Base-by-base conservation (phyloP, 2,113 vertebrate genomes). In the Myanophis thanlyinensis region DNA sequence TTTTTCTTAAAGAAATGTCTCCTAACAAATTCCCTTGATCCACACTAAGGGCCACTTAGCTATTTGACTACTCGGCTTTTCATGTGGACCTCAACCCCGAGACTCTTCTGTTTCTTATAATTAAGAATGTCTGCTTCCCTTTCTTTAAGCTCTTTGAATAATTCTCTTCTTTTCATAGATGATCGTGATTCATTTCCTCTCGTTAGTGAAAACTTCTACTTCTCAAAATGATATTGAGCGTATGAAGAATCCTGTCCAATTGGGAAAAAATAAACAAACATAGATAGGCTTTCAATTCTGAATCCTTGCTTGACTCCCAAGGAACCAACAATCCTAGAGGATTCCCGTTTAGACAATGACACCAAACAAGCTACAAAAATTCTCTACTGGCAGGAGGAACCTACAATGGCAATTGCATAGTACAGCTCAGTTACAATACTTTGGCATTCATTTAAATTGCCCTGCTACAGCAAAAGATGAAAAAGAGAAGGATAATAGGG, bases 1-100 rank as follows among this genome's bases (percentile, higher is more conserved):
- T 95, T 92, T 91, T 84, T 80, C 35, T 80, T 40, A 93, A 92
- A 73, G 20, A 92, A 93, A 95, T 93, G 95, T 96, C 49, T 95
- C 92, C 95, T 93, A 87, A 85, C 91, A 67, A 85, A 46, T 80
- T 94, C 87, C 92, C 84, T 93, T 92, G n/a, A 40, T 52, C 88
- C 89, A 20, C 89, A 20, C 20, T 46, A 89, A 88, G 23, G 35
- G 11, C 46, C 35, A 89, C 46, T 59, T 51, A 86, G 53, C 23
- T 59, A 93, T 59, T 80, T 67, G n/a, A 59, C 27, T 23, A 86
- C 25, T 51, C 11, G 91, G 87, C 40, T 92, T 96, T 95, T 93
- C 92, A 94, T 96, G 92, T 52, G 18, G 11, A 40, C 89, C 87
- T 94, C 95, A 94, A 96, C 87, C 2, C 84, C 1, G n/a, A 94